Base-by-base conservation (phyloP, 1,140 invertebrate species). In the Ceratina japonica region DNA sequence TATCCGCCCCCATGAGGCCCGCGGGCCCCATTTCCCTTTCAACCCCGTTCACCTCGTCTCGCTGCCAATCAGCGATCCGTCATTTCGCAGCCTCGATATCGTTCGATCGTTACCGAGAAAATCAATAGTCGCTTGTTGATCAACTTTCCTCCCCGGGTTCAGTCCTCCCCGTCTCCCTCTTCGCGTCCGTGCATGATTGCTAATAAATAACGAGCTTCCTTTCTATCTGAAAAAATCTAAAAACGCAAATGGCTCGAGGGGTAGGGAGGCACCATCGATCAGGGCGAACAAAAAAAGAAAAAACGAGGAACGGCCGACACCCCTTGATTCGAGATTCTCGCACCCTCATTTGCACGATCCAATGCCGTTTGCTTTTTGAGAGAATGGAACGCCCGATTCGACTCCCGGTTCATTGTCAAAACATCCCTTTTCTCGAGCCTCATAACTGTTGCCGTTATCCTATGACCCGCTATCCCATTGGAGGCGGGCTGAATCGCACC, bases 31-130 rank as follows among this genome's bases (percentile, higher is more conserved):
- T 92, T 92, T 91, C 89, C 90, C 89, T 91, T 91, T 91, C 87
- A 90, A 90, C 90, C 89, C 90, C 83, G 79, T 83, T 78, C 75
- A 80, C 71, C 84, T 79, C 85, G 64, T 77, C 75, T 88, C 37
- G 37, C 89, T 91, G 91, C 89, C 91, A 91, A 91, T 92, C 91
- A 91, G 87, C 84, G 88, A 92, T 92, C 88, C 91, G 89, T 92
- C 91, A 91, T 90, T 89, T 88, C 85, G 87, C 83, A 72, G 71
- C 44, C 64, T 78, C 84, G 77, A 83, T 85, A 81, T 81, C 70
- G 81, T 20, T 73, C 82, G 86, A 83, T 86, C 80, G 66, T 69
- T 68, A 72, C 77, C 79, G 81, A 82, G 75, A 44, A 76, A 62
- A 75, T 83, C 82, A 58, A 84, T 84, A 58, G 72, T 8, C 72